Percentiles rank a stretch among this genome's conserved stretches.
Conservation (phyloP, 2,113 vertebrate species). For the Isurus oxyrinchus region DNA sequence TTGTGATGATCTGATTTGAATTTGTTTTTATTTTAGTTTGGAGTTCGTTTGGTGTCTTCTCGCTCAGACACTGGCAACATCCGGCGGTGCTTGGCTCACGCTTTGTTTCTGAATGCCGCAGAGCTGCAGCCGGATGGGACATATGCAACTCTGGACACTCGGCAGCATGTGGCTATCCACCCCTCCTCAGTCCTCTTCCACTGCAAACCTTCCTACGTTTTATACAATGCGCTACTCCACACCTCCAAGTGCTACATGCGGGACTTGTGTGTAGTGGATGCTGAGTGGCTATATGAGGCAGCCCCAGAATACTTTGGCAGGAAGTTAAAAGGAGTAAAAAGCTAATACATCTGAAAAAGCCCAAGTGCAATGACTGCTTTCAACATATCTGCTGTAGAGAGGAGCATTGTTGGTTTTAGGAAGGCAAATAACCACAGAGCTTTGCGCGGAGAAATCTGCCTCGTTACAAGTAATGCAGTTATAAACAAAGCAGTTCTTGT, state of each 20-base stretch:
- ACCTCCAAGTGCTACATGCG: constrained; percentile 92
- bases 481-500: neutral
- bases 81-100: constrained; percentile 84
- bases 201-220: constrained; percentile 75
- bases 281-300: constrained; percentile 80
- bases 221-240: constrained; percentile 80
- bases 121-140: constrained; percentile 81
- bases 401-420: neutral
- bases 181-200: constrained; percentile 91
- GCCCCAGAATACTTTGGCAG: constrained; percentile 80
- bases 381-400: neutral
- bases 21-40: constrained; percentile 59
- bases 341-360: constrained; percentile 43
- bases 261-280: constrained; percentile 80
- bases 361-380: neutral
- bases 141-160: constrained; percentile 74
- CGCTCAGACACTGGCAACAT: constrained; percentile 61
- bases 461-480: neutral
- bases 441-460: neutral
- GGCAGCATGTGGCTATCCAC: constrained; percentile 82
- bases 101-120: constrained; percentile 80
- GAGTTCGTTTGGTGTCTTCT: constrained; percentile 71
- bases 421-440: neutral
- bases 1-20: neutral
- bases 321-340: constrained; percentile 61